These are phyloP conservation scores for Panzeria rudis DNA, from an alignment of 2,888 invertebrate species.

Conservation along the genomic window DNA sequence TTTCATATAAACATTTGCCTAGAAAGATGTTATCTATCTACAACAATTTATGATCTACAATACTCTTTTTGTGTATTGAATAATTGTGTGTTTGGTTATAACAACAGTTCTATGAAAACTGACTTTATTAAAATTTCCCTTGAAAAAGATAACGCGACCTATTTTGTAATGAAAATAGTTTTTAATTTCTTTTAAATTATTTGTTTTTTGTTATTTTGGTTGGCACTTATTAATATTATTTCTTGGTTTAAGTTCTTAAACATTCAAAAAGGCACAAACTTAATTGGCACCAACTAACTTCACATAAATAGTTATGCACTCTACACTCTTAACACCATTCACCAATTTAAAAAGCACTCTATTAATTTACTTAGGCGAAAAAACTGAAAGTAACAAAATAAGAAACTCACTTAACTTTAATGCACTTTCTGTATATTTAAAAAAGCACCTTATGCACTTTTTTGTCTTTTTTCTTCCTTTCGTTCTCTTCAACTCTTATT, in stretches of 20 bases:
- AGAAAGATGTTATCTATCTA: too few species aligned
- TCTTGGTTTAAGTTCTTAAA: not conserved
- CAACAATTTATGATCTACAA: too few species aligned
- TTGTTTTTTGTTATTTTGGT: not conserved
- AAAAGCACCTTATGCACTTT: slow-evolving; percentile 67
- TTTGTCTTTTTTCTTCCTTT: slow-evolving; percentile 75
- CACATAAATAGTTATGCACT: slow-evolving; percentile 48
- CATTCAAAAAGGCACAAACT: slow-evolving; percentile 21
- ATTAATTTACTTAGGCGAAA: slow-evolving; percentile 50
- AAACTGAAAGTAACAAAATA: slow-evolving; percentile 12
- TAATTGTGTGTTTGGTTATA: too few species aligned
- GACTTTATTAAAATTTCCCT: too few species aligned
- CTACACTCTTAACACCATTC: slow-evolving; percentile 34
- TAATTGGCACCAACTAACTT: slow-evolving; percentile 49
- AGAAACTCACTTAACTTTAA: slow-evolving; percentile 53
- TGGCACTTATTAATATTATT: not conserved
- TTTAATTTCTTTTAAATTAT: not conserved
- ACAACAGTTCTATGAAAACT: too few species aligned
- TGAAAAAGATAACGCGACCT: too few species aligned
- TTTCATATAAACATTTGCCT: too few species aligned
- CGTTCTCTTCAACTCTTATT: slow-evolving; percentile 66
- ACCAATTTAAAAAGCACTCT: slow-evolving; percentile 53
- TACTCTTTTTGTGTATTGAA: too few species aligned
- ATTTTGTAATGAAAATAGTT: not conserved
- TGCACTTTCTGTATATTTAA: slow-evolving; percentile 52